These are phyloP conservation scores for Oenanthe oenanthe DNA, from an alignment of 2,113 vertebrate species.

Conservation along the genomic window DNA sequence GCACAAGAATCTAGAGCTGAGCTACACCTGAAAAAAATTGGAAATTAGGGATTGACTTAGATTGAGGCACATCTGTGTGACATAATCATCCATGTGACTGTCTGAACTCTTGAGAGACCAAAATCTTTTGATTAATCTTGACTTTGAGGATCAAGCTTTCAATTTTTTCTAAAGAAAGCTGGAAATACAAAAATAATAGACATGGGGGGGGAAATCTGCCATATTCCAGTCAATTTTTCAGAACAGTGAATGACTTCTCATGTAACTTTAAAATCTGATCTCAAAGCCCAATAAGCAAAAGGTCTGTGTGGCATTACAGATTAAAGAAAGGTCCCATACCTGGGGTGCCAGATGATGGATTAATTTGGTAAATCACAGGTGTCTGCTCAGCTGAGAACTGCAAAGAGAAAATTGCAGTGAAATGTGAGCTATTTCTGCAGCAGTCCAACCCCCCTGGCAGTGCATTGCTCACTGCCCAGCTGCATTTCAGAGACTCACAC, in stretches of 20 bases:
- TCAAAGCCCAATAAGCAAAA: neutral
- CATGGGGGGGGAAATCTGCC: accelerated
- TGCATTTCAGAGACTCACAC: neutral
- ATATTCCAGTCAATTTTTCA: neutral
- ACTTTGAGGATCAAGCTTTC: neutral
- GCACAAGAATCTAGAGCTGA: neutral
- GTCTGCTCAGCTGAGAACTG: slow-evolving; percentile 75
- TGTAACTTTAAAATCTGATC: neutral
- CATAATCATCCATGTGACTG: neutral
- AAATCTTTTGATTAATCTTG: neutral
- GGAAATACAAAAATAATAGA: neutral
- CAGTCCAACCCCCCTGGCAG: neutral
- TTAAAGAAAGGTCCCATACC: slow-evolving; percentile 59
- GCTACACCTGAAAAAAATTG: neutral
- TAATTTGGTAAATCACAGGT: slow-evolving; percentile 71
- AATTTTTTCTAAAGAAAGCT: neutral
- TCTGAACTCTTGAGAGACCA: neutral
- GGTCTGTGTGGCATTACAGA: no score
- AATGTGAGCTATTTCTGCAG: neutral
- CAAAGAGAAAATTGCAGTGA: slow-evolving; percentile 43
- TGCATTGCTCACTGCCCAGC: neutral
- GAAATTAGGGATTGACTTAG: neutral
- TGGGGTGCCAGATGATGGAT: slow-evolving; percentile 73
- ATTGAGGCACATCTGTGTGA: neutral
- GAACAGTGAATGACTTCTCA: neutral